A percentile compares a stretch with the other conserved stretches of the same genome.
Evolutionary conservation across 2,797 vertebrate genomes (phyloP).

Genomic region (Bucorvus abyssinicus): DNA sequence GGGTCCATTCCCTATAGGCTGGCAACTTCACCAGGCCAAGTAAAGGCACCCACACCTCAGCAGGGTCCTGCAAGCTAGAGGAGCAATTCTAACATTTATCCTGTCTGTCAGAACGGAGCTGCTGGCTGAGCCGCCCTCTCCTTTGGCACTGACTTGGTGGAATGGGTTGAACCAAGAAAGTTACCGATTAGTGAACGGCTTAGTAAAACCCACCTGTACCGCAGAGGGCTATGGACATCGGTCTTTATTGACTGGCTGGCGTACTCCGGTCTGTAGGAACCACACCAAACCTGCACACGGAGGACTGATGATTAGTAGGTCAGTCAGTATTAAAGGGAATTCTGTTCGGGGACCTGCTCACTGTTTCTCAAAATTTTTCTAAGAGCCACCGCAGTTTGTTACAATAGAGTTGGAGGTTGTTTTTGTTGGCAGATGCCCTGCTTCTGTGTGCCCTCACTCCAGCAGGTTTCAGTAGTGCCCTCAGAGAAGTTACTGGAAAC

Average conservation of each 20-base stretch:
- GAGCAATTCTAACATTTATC: neutral
- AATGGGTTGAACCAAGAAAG: neutral
- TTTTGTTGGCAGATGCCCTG: neutral
- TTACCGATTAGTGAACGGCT: neutral
- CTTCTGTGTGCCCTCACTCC: neutral
- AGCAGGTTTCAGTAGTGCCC: neutral
- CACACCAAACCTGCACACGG: conserved; percentile 89
- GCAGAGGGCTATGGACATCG: conserved; percentile 93
- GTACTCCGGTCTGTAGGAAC: conserved; percentile 93
- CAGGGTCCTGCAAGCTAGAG: neutral
- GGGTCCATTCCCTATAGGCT: rapidly evolving
- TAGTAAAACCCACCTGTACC: conserved; percentile 85
- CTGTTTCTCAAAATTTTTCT: neutral
- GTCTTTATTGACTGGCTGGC: conserved; percentile 95
- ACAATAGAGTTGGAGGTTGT: rapidly evolving
- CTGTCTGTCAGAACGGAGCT: neutral
- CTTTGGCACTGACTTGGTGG: rapidly evolving
- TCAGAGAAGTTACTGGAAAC: neutral
- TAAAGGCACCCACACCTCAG: neutral
- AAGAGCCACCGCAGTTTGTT: neutral
- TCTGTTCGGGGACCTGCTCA: neutral
- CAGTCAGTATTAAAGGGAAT: neutral
- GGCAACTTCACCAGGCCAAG: neutral
- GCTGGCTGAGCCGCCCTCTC: neutral
- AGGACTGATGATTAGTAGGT: neutral